A percentile compares a stretch with the other conserved stretches of the same genome.
Conservation (phyloP, 2,113 vertebrate species). For the Xiphias gladius region DNA sequence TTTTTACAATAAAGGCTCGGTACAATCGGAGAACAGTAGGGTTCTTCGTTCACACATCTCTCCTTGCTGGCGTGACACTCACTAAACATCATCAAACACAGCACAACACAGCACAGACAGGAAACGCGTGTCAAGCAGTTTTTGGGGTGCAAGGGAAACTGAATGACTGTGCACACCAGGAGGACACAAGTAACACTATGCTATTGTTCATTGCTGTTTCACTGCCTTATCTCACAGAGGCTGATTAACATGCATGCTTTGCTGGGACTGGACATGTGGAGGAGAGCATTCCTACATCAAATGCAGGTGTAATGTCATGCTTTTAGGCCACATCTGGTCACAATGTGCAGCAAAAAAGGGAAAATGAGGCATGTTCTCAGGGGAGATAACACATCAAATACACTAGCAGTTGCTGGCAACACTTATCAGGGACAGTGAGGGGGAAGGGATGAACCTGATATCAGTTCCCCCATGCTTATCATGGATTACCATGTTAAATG, state of each 20-base stretch:
- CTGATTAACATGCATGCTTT: slow-evolving; percentile 68
- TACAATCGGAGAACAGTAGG: not conserved
- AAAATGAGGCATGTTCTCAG: slow-evolving; percentile 40
- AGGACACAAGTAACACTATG: slow-evolving; percentile 67
- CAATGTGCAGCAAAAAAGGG: slow-evolving; percentile 47
- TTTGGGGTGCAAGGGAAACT: slow-evolving; percentile 64
- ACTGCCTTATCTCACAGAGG: slow-evolving; percentile 80
- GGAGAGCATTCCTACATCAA: slow-evolving; percentile 53
- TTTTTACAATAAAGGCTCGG: not conserved
- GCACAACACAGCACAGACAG: slow-evolving; percentile 56
- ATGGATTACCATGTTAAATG: slow-evolving; percentile 76
- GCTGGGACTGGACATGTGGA: slow-evolving; percentile 31
- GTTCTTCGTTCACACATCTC: slow-evolving; percentile 77
- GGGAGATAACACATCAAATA: slow-evolving; percentile 60
- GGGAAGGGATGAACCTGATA: slow-evolving; percentile 76
- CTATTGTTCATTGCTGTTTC: slow-evolving; percentile 83
- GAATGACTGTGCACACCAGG: slow-evolving; percentile 66
- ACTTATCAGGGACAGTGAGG: slow-evolving; percentile 75
- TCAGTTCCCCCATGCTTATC: slow-evolving; percentile 74
- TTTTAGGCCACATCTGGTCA: slow-evolving; percentile 57
- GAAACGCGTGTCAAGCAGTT: slow-evolving; percentile 60
- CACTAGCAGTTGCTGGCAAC: slow-evolving; percentile 57
- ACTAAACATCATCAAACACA: slow-evolving; percentile 48
- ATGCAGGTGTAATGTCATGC: slow-evolving; percentile 66
- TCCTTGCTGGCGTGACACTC: slow-evolving; percentile 65